Base-by-base conservation (phyloP, 2,797 vertebrate genomes). In the Coregonus sp. region DNA sequence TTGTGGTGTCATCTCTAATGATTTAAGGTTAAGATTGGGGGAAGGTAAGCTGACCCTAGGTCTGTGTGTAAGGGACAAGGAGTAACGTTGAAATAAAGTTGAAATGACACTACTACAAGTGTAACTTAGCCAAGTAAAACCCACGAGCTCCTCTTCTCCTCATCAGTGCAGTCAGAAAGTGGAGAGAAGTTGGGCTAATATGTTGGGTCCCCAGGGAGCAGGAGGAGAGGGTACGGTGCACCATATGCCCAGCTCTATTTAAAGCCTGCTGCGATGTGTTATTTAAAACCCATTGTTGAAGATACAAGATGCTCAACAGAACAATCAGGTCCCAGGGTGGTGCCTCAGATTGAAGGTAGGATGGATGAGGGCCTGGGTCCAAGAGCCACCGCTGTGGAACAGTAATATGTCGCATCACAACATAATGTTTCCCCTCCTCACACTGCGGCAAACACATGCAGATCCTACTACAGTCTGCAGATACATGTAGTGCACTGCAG, bases 221-320 rank as follows among this genome's bases (percentile, higher is more conserved):
- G 79, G 85, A 79, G 83, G 78, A 77, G 77, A 83, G 63, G 40
- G 72, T 73, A 47, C 11, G 40, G 25, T 68, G 72, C 79, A 56
- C 87, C 89, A 84, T 87, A 88, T 82, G 89, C 75, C 78, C 6
- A 18, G 81, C 76, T 87, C 85, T 91, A 90, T 92, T 91, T 89
- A 81, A 87, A 74, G 78, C 81, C 50, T 68, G 37, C 76, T 18
- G 5, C 56, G 2, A n/a, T 5, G 69, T 82, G 78, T 90, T 89
- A 83, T 89, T 90, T 86, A 86, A 78, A 84, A 87, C 86, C 79
- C 83, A 87, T 85, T 83, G 86, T 73, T 80, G 75, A 59, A 59
- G 56, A 59, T 20, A 3, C 52, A 82, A 85, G 84, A 89, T 85
- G 72, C 81, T 69, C 71, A 1, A 81, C 56, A 70, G 79, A 52